Percentiles rank a stretch among this genome's conserved stretches.
Evolutionary conservation across 1,140 invertebrate species (phyloP).

Genomic region (Neodiprion fabricii): DNA sequence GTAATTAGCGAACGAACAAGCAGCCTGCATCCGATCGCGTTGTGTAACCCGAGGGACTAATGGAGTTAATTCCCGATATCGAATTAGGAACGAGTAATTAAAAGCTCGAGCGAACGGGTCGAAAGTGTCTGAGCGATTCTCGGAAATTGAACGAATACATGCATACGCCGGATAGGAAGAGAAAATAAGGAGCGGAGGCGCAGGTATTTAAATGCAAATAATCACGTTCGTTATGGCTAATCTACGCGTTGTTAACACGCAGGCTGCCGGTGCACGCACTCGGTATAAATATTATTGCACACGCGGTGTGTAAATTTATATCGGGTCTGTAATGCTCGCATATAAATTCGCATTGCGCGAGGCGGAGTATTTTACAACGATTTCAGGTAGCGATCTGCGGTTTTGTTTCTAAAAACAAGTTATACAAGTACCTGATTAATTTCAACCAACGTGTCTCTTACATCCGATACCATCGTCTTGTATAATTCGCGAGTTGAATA

Average conservation of each 20-base stretch:
- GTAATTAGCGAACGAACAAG: too few species aligned
- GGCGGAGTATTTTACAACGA: too few species aligned
- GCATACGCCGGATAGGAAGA: too few species aligned
- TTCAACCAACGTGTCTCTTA: background rate
- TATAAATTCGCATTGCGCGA: background rate
- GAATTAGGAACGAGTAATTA: too few species aligned
- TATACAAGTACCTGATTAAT: background rate
- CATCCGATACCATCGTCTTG: background rate
- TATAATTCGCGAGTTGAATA: background rate
- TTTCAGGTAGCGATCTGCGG: too few species aligned
- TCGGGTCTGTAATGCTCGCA: background rate
- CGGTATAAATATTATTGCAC: background rate
- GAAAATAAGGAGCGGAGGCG: too few species aligned
- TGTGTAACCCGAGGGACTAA: too few species aligned
- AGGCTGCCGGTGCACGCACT: background rate
- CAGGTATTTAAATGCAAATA: constrained; percentile 1
- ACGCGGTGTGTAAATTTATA: background rate
- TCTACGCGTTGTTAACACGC: constrained; percentile 7
- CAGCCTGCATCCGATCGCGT: too few species aligned
- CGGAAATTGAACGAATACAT: too few species aligned
- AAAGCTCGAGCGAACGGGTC: too few species aligned
- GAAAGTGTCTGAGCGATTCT: too few species aligned
- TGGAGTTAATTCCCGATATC: too few species aligned
- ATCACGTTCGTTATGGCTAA: constrained; percentile 7
- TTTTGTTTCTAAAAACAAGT: background rate